phyloP scores from a whole-genome alignment of 1,140 invertebrate species.

The Brachionus asplanchnoidis region DNA sequence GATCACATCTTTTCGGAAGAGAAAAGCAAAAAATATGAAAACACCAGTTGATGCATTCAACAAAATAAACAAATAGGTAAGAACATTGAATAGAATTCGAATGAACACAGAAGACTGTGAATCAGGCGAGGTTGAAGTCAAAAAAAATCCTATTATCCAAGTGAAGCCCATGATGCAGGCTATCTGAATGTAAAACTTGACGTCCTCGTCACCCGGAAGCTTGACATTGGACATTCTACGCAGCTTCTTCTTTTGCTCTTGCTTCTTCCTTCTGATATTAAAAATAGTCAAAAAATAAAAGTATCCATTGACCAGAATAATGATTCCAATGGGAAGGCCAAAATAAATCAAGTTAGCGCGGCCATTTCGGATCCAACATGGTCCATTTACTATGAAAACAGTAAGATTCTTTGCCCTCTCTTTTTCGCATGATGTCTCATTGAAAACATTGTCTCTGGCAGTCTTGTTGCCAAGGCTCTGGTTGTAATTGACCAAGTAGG shows the following conservation, averaged over 20 bases:
- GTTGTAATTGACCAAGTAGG: neutral
- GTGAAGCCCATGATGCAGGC: constrained; percentile 58
- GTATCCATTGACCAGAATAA: constrained; percentile 51
- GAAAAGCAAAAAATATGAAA: constrained; percentile 48
- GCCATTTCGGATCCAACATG: constrained; percentile 58
- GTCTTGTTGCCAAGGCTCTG: neutral
- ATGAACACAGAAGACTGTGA: neutral
- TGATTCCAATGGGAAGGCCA: constrained; percentile 52
- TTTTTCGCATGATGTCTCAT: neutral
- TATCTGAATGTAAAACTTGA: constrained; percentile 62
- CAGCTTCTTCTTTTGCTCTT: constrained; percentile 43
- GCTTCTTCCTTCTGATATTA: constrained; percentile 58
- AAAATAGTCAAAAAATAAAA: constrained; percentile 55
- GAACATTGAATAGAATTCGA: constrained; percentile 8
- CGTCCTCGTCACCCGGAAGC: constrained; percentile 51
- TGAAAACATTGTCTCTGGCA: neutral
- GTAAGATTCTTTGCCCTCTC: neutral
- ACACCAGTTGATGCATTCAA: constrained; percentile 53
- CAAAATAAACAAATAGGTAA: constrained; percentile 50
- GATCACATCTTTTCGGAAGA: constrained; percentile 20
- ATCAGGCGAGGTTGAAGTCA: constrained; percentile 15
- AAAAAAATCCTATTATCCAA: constrained; percentile 55
- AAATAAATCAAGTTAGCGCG: constrained; percentile 53
- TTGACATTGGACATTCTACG: neutral
- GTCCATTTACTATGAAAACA: constrained; percentile 46